Evolutionary conservation across 2,888 invertebrate genomes (phyloP), one percentile per base, ranked within the genome.

Genomic region (Mesorhabditis sp.): DNA sequence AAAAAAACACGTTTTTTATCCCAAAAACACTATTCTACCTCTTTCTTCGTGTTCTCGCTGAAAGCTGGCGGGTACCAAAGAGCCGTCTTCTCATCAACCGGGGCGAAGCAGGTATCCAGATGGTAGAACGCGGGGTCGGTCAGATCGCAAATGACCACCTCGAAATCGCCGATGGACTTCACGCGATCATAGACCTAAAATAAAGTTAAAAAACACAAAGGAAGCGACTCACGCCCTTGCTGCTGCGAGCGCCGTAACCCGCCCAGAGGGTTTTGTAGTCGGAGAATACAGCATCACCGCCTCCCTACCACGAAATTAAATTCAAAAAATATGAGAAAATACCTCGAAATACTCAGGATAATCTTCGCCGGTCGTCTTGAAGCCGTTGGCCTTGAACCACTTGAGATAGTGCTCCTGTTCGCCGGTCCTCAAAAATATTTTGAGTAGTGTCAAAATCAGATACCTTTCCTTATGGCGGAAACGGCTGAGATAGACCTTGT

Each of bases 271-370:
- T 82, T 43, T 80, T 67, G 13, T 76, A 74, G 62, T 78, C 77
- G 5, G 81, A 77, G 76, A 86, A 86, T n/a, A 80, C 77, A 2
- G 85, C 85, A 66, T 86, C 86, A 43, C 86, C 86, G 13, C 86
- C 86, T 10, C 86, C 85, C 70, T 85, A 83, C 7, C 58, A 50
- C 7, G 2, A 10, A 50, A 13, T 50, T 50, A 50, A 50, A 50
- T 13, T 13, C n/a, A 13, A 13, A 13, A 0, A 50, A 10, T 50
- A 13, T 13, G n/a, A 50, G 58, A 50, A 50, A n/a, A 10, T 50
- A 50, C 58, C 2, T 50, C 58, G n/a, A 50, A 50, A 50, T 50
- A 50, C 58, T 82, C 80, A n/a, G 77, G 71, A 67, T 84, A 85
- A 43, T 78, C 77, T 13, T 81, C 80, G 58, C 85, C 85, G 45